Conservation (phyloP, 2,113 vertebrate species). For the Elanus axillaris region DNA sequence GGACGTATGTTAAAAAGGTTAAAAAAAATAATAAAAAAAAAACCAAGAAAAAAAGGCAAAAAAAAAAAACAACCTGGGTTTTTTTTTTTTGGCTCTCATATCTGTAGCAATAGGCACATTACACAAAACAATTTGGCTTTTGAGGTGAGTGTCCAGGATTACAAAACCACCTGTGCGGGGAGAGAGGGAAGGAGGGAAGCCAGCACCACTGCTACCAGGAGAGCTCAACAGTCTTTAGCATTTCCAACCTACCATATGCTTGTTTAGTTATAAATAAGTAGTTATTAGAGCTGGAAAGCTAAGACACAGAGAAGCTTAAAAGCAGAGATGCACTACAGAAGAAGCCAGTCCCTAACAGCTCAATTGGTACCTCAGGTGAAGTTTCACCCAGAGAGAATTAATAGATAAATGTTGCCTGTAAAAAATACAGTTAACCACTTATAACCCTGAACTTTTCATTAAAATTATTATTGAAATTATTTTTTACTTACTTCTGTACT, state of each 20-base stretch:
- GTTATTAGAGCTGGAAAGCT: not conserved
- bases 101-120: not conserved
- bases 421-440: not conserved
- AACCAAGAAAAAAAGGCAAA: rapidly evolving
- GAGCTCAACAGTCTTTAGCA: not conserved
- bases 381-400: not conserved
- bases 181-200: not conserved
- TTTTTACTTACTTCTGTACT: not conserved
- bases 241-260: not conserved
- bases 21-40: not conserved
- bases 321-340: not conserved
- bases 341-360: not conserved
- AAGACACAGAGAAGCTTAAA: not conserved
- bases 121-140: not conserved
- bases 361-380: not conserved
- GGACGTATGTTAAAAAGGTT: not conserved
- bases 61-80: too few relatives aligned
- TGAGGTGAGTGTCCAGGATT: not conserved
- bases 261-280: not conserved
- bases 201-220: not conserved
- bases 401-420: not conserved
- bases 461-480: not conserved
- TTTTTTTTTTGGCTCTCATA: too few relatives aligned
- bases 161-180: not conserved
- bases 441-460: not conserved